Evolutionary conservation across 1,140 invertebrate species (phyloP).

Genomic region (Sycophaga agraensis): DNA sequence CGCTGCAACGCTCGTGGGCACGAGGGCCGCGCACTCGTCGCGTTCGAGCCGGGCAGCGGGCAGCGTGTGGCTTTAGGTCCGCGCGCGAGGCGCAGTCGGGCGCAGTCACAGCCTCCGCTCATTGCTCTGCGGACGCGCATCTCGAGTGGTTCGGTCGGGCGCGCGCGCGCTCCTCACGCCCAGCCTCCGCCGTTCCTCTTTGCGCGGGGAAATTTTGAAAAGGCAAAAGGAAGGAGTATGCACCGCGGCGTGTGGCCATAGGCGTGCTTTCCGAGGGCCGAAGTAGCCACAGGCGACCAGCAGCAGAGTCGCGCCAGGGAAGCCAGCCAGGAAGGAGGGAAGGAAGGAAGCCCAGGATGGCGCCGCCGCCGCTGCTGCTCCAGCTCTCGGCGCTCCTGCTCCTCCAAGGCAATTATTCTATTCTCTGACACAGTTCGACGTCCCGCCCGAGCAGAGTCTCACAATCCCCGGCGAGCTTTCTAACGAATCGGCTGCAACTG

Average conservation of each 20-base stretch:
- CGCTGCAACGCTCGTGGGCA: background rate
- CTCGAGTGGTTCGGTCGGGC: background rate
- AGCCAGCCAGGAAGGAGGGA: background rate
- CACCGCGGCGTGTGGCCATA: too few species aligned
- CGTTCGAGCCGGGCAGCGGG: background rate
- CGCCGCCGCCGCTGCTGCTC: background rate
- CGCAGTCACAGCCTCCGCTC: background rate
- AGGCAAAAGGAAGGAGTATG: too few species aligned
- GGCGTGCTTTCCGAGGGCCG: too few species aligned
- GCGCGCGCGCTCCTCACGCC: background rate
- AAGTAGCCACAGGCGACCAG: too few species aligned
- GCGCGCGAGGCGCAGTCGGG: background rate
- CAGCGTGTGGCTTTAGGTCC: background rate
- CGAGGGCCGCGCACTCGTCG: background rate
- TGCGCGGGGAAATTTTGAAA: too few species aligned
- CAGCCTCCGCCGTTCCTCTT: too few species aligned
- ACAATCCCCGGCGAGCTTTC: too few species aligned
- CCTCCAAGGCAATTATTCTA: constrained; percentile 21
- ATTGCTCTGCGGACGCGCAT: background rate
- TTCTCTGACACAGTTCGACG: too few species aligned
- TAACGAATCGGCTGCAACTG: too few species aligned
- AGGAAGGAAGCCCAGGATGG: background rate
- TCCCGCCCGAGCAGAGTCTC: too few species aligned
- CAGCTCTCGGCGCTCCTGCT: background rate
- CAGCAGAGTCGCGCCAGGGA: too few species aligned